Evolutionary conservation across 1,140 invertebrate species (phyloP), one percentile per base, ranked within the genome.

Genomic region (Drosophila seguyi): DNA sequence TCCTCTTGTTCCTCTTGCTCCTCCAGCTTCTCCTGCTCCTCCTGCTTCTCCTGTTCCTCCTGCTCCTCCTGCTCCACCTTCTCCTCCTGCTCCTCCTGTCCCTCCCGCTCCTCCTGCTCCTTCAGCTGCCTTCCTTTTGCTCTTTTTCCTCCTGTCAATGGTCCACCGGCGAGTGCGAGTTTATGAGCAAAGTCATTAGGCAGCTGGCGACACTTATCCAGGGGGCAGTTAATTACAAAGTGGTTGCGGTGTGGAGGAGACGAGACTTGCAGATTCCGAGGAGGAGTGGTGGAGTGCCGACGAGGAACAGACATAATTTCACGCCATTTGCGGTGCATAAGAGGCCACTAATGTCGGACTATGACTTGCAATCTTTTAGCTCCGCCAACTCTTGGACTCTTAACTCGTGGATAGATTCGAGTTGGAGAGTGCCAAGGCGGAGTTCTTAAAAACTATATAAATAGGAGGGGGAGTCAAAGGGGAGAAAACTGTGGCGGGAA

Each of bases 151-250:
- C 52, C 75, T 82, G 83, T 86, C 83, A 87, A 86, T 86, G 48
- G 48, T 50, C 27, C 79, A 59, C 47, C 55, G 60, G 42, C 52
- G 38, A 58, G 57, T 61, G 56, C 25, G 77, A 81, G 74, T 81
- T 85, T 90, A 90, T 90, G 85, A 75, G 66, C 76, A 77, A 55
- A 90, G 85, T 90, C 85, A 90, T 90, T 90, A 90, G 85, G 81
- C 78, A 85, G 69, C 69, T 69, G 81, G 83, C 84, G 75, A 86
- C 83, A 83, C 81, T 83, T 84, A 75, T 83, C 81, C 53, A 38
- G 63, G 66, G 81, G 76, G 73, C 71, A 80, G 81, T 83, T 83
- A 83, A 83, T 83, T 83, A 84, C 80, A 80, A 80, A 83, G 76
- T 71, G 79, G 79, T 47, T 65, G 65, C 58, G 62, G 61, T 59